Evolutionary conservation across 2,888 invertebrate genomes (phyloP), one percentile per base, ranked within the genome.

Genomic region (Calliopum simillimum): DNA sequence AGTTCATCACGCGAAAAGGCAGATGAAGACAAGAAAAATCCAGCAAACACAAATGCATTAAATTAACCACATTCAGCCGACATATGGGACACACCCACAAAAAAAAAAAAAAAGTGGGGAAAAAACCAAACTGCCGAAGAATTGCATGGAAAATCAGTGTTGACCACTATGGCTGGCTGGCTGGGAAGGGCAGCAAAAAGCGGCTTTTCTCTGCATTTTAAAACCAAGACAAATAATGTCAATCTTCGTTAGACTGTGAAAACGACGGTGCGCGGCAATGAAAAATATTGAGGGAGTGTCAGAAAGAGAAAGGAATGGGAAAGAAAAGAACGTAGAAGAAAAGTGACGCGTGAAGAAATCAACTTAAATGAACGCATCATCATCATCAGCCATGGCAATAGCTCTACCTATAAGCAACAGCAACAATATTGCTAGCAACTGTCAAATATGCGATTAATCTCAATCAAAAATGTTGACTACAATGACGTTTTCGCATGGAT

Each of bases 401-500:
- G 23, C 3, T 23, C 21, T 21, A 61, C n/a, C 58, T 44, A 62
- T 21, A 23, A 47, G 19, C 23, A 47, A 46, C 62, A 62, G 33
- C 33, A 33, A 33, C 33, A 33, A 33, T 33, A 33, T 33, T 33
- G 33, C 33, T 77, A 76, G 77, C 78, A 76, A 76, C 78, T 79
- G 80, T 80, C 80, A 81, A 80, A 79, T 76, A 74, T 71, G 78
- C 80, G 80, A 81, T 80, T 80, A 81, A 80, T 81, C 81, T 80
- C 81, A 80, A 80, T 80, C 81, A 80, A 64, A 71, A 71, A 59
- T 59, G 71, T 73, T 71, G 74, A 73, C 74, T 73, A 71, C 71
- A 76, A 76, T 75, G 76, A 68, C 71, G 67, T 8, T 46, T 13
- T 44, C 43, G 51, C 53, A 44, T 69, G 64, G n/a, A n/a, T 61